These are phyloP conservation scores for Tachyglossus aculeatus DNA, from an alignment of 2,797 vertebrate species.

Conservation along the genomic window DNA sequence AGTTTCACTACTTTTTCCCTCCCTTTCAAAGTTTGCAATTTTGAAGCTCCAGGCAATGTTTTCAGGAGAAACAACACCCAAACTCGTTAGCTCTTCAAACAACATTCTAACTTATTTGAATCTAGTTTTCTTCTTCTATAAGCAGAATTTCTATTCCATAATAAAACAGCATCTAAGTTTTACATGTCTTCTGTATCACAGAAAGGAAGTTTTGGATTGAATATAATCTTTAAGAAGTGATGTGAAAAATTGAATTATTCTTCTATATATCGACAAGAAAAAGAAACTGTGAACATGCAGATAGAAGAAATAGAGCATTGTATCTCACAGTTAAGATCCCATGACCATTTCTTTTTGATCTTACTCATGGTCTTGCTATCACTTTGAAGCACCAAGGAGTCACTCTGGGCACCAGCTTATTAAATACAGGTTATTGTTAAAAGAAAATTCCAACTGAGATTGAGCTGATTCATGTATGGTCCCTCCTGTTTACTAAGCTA, in stretches of 20 bases:
- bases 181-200: background rate
- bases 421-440: constrained; percentile 71
- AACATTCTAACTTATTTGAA: background rate
- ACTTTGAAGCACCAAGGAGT: constrained; percentile 63
- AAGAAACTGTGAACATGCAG: constrained; percentile 38
- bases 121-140: background rate
- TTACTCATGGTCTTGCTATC: constrained; percentile 60
- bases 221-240: constrained; percentile 49
- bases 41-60: no score
- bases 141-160: background rate
- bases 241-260: constrained; percentile 44
- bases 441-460: constrained; percentile 69
- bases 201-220: constrained; percentile 39
- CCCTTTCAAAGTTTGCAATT: no score
- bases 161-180: background rate
- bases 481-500: constrained; percentile 71
- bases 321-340: constrained; percentile 52
- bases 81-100: background rate
- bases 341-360: constrained; percentile 62
- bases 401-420: constrained; percentile 64
- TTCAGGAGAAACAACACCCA: no score
- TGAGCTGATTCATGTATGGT: constrained; percentile 55
- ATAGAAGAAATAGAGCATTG: constrained; percentile 37
- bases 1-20: no score
- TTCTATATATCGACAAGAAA: constrained; percentile 1